phyloP scores from a whole-genome alignment of 2,797 vertebrate genomes.

The Gallirallus australis region DNA sequence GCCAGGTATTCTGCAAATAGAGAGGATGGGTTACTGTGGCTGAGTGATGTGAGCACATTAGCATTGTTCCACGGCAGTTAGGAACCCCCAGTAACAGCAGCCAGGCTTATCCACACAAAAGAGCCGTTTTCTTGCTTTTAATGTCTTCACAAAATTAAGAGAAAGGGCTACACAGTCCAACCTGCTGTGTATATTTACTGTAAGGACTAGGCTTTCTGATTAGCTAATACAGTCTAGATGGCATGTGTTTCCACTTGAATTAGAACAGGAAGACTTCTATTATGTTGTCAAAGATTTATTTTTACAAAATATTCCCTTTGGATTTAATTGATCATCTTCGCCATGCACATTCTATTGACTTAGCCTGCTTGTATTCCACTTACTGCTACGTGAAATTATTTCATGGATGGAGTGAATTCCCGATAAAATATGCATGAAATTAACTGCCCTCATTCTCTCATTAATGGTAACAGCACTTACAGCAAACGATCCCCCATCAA shows the following conservation, averaged over 20 bases:
- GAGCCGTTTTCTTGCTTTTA: background rate
- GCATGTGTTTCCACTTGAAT: background rate
- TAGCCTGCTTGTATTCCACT: background rate
- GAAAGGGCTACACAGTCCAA: background rate
- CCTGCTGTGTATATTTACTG: background rate
- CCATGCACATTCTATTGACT: background rate
- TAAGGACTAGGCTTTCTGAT: background rate
- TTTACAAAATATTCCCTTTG: background rate
- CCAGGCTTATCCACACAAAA: background rate
- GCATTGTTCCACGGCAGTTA: background rate
- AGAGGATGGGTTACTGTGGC: background rate
- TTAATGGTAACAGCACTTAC: conserved; percentile 27
- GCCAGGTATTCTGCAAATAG: background rate
- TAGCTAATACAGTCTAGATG: background rate
- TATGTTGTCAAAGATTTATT: background rate
- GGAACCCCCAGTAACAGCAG: background rate
- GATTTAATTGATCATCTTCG: background rate
- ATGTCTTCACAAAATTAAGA: background rate
- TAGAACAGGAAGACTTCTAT: background rate
- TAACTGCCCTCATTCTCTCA: background rate
- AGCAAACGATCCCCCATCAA: background rate
- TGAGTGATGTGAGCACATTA: background rate
- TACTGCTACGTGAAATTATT: conserved; percentile 18
- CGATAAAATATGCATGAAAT: conserved; percentile 28
- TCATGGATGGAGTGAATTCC: conserved; percentile 11